These are phyloP conservation scores for Carcinoscorpius rotundicauda DNA, from an alignment of 1,140 invertebrate species.

Conservation along the genomic window DNA sequence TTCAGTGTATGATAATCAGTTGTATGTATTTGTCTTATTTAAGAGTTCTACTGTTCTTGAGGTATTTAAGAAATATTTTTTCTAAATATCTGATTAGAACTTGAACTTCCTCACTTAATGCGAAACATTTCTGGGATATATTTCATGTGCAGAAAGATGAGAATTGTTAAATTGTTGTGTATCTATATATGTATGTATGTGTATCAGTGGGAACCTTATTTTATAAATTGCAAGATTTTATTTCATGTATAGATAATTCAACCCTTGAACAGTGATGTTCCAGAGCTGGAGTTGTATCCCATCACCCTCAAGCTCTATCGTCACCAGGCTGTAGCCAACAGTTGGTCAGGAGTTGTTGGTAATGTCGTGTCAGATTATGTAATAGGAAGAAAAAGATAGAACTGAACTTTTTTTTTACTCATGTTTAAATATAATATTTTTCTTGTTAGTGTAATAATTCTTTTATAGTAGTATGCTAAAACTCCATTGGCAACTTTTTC, in stretches of 20 bases:
- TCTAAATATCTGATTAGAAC: too few relatives aligned
- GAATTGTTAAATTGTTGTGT: too few relatives aligned
- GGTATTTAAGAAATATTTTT: too few relatives aligned
- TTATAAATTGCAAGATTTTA: neutral
- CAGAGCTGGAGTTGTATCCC: conserved; percentile 71
- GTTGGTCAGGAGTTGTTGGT: conserved; percentile 46
- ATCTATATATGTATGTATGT: neutral
- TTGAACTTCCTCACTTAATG: too few relatives aligned
- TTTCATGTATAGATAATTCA: conserved; percentile 41
- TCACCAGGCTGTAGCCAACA: conserved; percentile 38
- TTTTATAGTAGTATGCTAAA: too few relatives aligned
- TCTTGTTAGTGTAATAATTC: conserved; percentile 1
- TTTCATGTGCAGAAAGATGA: too few relatives aligned
- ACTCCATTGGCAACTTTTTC: too few relatives aligned
- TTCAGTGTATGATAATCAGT: too few relatives aligned
- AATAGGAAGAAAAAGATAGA: neutral
- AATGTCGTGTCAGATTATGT: conserved; percentile 12
- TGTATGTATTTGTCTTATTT: too few relatives aligned
- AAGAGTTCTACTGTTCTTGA: too few relatives aligned
- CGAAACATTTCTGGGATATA: too few relatives aligned
- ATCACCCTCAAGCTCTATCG: conserved; percentile 56
- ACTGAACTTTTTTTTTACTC: neutral
- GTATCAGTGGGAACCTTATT: neutral
- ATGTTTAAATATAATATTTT: conserved; percentile 1
- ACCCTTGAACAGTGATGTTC: conserved; percentile 39